Conservation (phyloP, 1,140 invertebrate genomes). For the Meloidogyne chitwoodi region DNA sequence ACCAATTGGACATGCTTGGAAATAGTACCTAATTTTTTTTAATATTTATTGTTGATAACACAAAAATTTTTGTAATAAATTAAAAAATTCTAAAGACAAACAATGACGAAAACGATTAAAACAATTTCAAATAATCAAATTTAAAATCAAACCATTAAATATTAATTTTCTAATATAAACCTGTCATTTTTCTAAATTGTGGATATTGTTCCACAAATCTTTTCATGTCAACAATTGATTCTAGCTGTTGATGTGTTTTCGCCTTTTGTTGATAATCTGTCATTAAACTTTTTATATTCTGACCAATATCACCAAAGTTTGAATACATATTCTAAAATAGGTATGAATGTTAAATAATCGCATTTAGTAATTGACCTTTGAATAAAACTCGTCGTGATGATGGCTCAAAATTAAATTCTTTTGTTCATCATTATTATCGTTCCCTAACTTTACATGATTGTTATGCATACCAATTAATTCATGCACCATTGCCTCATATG, state of each 20-base stretch:
- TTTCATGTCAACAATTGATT: constrained; percentile 98
- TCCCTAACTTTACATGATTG: constrained; percentile 82
- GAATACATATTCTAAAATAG: constrained; percentile 78
- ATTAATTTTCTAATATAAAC: constrained; percentile 57
- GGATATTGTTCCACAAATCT: constrained; percentile 96
- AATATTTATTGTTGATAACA: too few relatives aligned
- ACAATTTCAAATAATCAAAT: too few relatives aligned
- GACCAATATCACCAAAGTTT: constrained; percentile 96
- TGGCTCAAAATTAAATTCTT: constrained; percentile 83
- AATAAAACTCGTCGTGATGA: constrained; percentile 96
- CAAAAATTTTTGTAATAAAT: too few relatives aligned
- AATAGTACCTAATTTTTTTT: constrained; percentile 68
- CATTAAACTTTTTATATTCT: constrained; percentile 92
- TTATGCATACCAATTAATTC: constrained; percentile 89
- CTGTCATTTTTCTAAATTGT: constrained; percentile 97
- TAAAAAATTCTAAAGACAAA: too few relatives aligned
- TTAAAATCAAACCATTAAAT: constrained; percentile 1
- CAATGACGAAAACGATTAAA: too few relatives aligned
- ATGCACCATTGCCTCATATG: constrained; percentile 99
- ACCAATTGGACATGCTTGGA: constrained; percentile 93
- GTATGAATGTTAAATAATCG: constrained; percentile 1
- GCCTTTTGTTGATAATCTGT: constrained; percentile 94
- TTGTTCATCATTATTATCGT: constrained; percentile 69
- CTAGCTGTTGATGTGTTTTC: constrained; percentile 86
- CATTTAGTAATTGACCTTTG: constrained; percentile 67